Percentiles rank a stretch among this genome's conserved stretches.
Evolutionary conservation across 35 echinoderm and acorn worm genomes (phyloP).

Genomic region (Apostichopus parvimensis): DNA sequence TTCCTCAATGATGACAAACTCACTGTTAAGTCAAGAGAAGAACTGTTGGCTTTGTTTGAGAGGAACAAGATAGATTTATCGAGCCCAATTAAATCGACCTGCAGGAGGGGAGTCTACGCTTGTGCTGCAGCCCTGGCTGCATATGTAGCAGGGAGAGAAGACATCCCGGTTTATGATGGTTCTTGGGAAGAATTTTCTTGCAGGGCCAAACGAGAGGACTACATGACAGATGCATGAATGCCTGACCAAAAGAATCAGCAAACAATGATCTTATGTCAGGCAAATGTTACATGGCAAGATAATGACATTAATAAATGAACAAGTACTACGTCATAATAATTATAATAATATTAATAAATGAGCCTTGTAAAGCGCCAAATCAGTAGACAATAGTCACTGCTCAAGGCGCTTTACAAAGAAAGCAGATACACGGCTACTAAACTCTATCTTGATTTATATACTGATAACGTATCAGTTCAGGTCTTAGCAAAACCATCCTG

Average conservation of each 20-base stretch:
- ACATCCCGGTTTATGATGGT: constrained; percentile 57
- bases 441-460: no score
- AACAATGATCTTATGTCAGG: neutral
- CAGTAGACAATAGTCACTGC: no score
- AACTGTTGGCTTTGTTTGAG: constrained; percentile 32
- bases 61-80: constrained; percentile 29
- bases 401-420: no score
- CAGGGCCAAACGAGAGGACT: constrained; percentile 1
- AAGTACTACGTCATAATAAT: no score
- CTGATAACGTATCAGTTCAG: no score
- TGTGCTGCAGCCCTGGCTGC: constrained; percentile 48
- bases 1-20: constrained; percentile 36
- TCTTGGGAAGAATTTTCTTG: constrained; percentile 65
- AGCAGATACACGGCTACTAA: no score
- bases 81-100: constrained; percentile 48
- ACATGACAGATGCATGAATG: neutral
- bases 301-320: no score
- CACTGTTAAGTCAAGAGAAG: constrained; percentile 33
- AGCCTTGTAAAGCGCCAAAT: no score
- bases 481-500: no score
- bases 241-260: neutral
- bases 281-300: no score
- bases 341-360: no score
- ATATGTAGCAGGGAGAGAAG: constrained; percentile 42
- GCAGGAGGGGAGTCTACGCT: constrained; percentile 53